phyloP scores from a whole-genome alignment of 2,113 vertebrate genomes.

The Marmota flaviventris region DNA sequence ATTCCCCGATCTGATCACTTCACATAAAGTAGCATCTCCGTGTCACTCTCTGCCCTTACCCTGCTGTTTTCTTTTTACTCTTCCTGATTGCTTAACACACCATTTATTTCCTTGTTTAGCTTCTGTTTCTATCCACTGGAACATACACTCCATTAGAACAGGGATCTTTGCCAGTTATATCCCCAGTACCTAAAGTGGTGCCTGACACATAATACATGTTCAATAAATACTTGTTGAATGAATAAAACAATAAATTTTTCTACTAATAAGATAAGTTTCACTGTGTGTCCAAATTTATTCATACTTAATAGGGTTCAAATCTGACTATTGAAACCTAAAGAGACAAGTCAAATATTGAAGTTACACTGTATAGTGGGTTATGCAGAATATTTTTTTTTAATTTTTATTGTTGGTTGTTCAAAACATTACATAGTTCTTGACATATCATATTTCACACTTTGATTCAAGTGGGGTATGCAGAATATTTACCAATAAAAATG shows the following conservation, averaged over 20 bases:
- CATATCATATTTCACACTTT: too few species aligned
- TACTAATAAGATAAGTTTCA: slow-evolving; percentile 13
- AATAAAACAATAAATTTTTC: slow-evolving; percentile 3
- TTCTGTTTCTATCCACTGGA: background rate
- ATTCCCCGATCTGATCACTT: background rate
- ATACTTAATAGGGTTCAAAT: background rate
- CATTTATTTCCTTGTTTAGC: background rate
- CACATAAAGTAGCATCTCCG: background rate
- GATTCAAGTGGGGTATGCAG: background rate
- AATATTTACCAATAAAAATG: background rate
- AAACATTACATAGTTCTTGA: too few species aligned
- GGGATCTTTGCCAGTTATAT: background rate
- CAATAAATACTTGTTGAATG: background rate
- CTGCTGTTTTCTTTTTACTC: background rate
- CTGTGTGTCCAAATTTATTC: background rate
- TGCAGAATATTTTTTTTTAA: background rate
- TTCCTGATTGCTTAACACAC: background rate
- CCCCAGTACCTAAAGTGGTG: background rate
- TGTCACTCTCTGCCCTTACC: background rate
- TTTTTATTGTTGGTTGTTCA: too few species aligned
- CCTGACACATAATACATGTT: background rate
- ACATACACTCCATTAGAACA: background rate
- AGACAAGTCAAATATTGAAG: background rate
- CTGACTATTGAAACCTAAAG: background rate
- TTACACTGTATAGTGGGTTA: background rate